phyloP scores from a whole-genome alignment of 2,888 invertebrate genomes.

The Cheilosia vernalis region DNA sequence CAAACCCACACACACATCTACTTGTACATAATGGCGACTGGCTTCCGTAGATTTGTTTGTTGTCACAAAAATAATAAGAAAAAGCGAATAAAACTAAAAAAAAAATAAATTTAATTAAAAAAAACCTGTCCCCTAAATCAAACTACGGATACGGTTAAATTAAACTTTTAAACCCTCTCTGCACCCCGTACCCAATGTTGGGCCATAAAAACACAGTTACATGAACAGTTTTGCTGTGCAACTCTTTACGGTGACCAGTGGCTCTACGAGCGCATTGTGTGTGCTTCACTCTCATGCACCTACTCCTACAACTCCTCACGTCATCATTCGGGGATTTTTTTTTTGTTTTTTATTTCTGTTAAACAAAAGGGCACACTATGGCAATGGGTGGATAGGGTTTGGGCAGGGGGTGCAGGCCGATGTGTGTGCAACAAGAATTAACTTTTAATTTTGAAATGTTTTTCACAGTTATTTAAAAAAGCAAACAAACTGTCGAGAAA shows the following conservation, averaged over 20 bases:
- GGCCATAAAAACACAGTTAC: slow-evolving; percentile 53
- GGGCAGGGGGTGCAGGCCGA: slow-evolving; percentile 3
- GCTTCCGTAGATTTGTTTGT: slow-evolving; percentile 61
- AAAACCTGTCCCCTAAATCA: slow-evolving; percentile 68
- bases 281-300: slow-evolving; percentile 2
- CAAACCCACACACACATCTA: not conserved
- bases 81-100: slow-evolving; percentile 22
- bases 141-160: slow-evolving; percentile 66
- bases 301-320: slow-evolving; percentile 12
- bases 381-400: too few species aligned
- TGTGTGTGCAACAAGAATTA: slow-evolving; percentile 64
- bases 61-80: slow-evolving; percentile 61
- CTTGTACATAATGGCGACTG: slow-evolving; percentile 7
- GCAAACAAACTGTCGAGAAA: slow-evolving; percentile 53
- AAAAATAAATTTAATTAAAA: slow-evolving; percentile 57
- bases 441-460: slow-evolving; percentile 68
- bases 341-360: not conserved
- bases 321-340: slow-evolving; percentile 10
- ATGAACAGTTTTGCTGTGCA: slow-evolving; percentile 20
- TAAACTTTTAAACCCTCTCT: slow-evolving; percentile 56
- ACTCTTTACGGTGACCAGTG: slow-evolving; percentile 34
- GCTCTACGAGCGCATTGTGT: not conserved
- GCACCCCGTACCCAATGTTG: slow-evolving; percentile 7
- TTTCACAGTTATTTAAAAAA: slow-evolving; percentile 69
- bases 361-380: not conserved